A percentile compares a stretch with the other conserved stretches of the same genome.
phyloP scores from a whole-genome alignment of 2,888 invertebrate species.

The Agonopterix alstromeriana region DNA sequence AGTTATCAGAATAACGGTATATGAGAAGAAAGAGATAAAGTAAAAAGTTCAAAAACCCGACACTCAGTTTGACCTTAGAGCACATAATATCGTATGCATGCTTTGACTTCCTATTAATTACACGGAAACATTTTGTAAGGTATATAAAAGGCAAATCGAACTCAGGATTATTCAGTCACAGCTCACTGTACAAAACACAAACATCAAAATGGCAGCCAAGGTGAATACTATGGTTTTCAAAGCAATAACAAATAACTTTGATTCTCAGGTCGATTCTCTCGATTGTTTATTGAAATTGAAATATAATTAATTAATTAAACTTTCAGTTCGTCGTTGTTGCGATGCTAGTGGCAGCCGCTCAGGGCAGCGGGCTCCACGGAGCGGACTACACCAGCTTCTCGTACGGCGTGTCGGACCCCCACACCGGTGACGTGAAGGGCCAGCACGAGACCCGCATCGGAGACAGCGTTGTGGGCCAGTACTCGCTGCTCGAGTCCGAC shows the following conservation, averaged over 20 bases:
- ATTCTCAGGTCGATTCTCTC: too few species aligned
- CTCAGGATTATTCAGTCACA: constrained; percentile 60
- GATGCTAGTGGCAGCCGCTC: constrained; percentile 24
- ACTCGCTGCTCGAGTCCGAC: constrained; percentile 53
- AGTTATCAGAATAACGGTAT: too few species aligned
- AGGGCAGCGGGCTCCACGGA: constrained; percentile 21
- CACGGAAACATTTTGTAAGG: constrained; percentile 48
- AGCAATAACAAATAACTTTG: too few species aligned
- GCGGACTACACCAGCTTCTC: constrained; percentile 34
- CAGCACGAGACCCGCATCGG: constrained; percentile 51
- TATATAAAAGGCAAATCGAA: constrained; percentile 48
- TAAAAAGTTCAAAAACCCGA: too few species aligned
- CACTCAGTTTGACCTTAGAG: constrained; percentile 42
- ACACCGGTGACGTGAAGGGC: constrained; percentile 57
- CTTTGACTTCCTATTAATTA: constrained; percentile 67
- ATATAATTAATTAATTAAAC: neutral
- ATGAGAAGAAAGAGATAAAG: too few species aligned
- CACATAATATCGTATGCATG: constrained; percentile 24
- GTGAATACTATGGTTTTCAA: constrained; percentile 24
- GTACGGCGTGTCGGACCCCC: constrained; percentile 52
- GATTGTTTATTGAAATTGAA: too few species aligned
- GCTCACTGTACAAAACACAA: constrained; percentile 60
- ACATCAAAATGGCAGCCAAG: constrained; percentile 72
- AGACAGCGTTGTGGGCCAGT: constrained; percentile 51
- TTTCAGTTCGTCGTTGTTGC: constrained; percentile 24